phyloP scores from a whole-genome alignment of 1,140 invertebrate species.

The Dendroctonus ponderosae region DNA sequence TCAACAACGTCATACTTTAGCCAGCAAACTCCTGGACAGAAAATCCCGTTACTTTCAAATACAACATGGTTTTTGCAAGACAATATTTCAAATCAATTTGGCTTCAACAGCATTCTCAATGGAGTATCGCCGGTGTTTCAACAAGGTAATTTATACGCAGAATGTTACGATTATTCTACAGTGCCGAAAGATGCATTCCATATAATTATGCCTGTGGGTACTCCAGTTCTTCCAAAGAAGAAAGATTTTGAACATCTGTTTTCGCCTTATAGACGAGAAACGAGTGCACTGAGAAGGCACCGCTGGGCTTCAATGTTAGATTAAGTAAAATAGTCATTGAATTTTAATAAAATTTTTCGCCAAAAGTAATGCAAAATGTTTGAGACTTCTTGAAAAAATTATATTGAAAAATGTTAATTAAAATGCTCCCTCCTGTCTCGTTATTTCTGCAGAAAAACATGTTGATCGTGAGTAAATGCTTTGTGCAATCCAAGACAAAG shows the following conservation, averaged over 20 bases:
- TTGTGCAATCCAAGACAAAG: too few relatives aligned
- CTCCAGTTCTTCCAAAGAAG: conserved; percentile 1
- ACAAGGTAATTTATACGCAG: conserved; percentile 19
- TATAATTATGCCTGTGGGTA: not conserved
- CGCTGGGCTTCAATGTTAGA: too few relatives aligned
- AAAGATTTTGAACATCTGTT: conserved; percentile 12
- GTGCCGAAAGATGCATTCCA: not conserved
- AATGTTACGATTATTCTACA: conserved; percentile 10
- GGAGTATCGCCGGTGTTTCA: conserved; percentile 12
- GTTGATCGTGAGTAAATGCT: too few relatives aligned
- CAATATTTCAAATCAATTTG: conserved; percentile 19
- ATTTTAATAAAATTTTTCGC: too few relatives aligned
- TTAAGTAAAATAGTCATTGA: too few relatives aligned
- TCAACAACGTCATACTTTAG: too few relatives aligned
- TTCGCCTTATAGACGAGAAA: conserved; percentile 7
- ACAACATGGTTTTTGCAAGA: conserved; percentile 6
- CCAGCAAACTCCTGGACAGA: not conserved
- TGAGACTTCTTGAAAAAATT: too few relatives aligned
- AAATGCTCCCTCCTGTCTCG: too few relatives aligned
- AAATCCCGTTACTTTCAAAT: not conserved
- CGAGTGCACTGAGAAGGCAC: not conserved
- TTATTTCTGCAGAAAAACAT: too few relatives aligned
- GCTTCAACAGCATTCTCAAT: conserved; percentile 12
- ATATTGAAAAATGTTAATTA: too few relatives aligned
- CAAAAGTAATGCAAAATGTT: too few relatives aligned